Conservation (phyloP, 2,797 vertebrate genomes). For the Anas bahamensis region DNA sequence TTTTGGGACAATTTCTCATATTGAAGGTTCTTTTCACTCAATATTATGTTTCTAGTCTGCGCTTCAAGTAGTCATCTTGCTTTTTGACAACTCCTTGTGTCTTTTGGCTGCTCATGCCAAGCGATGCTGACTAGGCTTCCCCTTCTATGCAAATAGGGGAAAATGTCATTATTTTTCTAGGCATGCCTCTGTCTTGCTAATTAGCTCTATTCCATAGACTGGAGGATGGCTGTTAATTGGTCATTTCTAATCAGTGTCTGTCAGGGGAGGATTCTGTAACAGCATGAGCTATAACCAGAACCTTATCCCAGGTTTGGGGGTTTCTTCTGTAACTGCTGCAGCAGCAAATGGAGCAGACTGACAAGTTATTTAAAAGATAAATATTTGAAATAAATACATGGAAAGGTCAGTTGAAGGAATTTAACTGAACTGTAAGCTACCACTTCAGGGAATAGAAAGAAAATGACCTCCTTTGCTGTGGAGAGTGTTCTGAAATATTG, state of each 20-base stretch:
- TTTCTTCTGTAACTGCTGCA: background rate
- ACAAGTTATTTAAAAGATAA: constrained; percentile 37
- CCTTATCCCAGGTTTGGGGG: background rate
- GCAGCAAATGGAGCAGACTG: background rate
- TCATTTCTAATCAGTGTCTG: background rate
- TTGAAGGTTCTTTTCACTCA: background rate
- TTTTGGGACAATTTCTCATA: accelerated
- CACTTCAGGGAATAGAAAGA: constrained; percentile 45
- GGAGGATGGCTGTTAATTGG: constrained; percentile 6
- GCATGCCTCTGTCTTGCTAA: background rate
- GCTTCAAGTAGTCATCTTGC: background rate
- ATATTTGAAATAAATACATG: constrained; percentile 16
- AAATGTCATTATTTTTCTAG: background rate
- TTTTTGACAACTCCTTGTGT: background rate
- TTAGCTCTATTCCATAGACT: background rate
- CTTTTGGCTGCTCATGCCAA: background rate
- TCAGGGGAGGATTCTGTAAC: background rate
- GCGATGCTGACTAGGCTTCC: background rate
- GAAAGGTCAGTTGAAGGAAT: constrained; percentile 65
- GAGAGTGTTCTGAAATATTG: constrained; percentile 55
- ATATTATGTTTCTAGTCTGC: accelerated
- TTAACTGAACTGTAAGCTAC: constrained; percentile 37
- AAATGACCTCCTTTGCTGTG: constrained; percentile 60
- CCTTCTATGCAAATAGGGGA: background rate
- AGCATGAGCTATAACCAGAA: background rate